A percentile compares a stretch with the other conserved stretches of the same genome.
These are phyloP conservation scores for Mobula birostris DNA, from an alignment of 2,113 vertebrate genomes.

Conservation along the genomic window DNA sequence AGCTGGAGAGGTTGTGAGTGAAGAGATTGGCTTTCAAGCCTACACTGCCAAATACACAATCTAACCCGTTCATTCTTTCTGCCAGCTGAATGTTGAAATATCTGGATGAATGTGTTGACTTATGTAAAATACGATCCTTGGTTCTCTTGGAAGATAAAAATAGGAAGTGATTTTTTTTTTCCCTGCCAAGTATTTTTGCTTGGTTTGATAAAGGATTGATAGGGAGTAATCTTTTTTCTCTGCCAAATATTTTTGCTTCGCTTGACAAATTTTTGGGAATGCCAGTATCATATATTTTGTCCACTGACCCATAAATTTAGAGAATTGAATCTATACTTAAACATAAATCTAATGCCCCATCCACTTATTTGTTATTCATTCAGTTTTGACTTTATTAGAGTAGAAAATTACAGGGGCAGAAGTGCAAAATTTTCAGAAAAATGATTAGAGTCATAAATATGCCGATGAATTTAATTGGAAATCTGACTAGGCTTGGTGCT, in stretches of 20 bases:
- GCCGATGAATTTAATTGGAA: neutral
- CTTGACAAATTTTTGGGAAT: neutral
- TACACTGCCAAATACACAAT: neutral
- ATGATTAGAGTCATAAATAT: neutral
- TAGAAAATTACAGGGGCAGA: neutral
- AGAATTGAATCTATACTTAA: neutral
- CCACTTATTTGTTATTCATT: neutral
- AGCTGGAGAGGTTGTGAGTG: neutral
- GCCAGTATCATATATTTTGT: too few relatives aligned
- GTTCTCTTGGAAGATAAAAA: neutral
- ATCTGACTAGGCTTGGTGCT: neutral
- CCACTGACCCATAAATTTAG: neutral
- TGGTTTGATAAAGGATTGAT: neutral
- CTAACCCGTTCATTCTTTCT: too few relatives aligned
- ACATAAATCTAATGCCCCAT: neutral
- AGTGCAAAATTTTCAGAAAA: neutral
- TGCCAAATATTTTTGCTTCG: neutral
- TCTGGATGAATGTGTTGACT: neutral
- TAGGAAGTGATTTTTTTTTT: neutral
- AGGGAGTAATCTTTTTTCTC: neutral
- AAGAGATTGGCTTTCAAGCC: neutral
- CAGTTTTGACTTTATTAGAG: neutral
- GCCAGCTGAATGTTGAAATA: neutral
- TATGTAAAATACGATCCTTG: neutral
- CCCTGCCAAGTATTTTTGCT: neutral